Base-by-base conservation (phyloP, 2,113 vertebrate species). In the Hippoglossus stenolepis region DNA sequence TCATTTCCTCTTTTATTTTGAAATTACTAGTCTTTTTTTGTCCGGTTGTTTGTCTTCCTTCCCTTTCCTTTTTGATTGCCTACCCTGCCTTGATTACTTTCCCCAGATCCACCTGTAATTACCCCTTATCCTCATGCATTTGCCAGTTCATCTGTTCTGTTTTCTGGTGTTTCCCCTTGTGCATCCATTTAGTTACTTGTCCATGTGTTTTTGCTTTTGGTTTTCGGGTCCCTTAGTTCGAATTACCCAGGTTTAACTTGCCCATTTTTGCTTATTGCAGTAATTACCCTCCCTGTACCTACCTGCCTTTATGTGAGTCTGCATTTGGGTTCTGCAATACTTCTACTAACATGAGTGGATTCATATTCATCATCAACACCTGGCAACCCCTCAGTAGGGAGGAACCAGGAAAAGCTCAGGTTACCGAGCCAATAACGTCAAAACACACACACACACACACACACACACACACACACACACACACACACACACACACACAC, bases 401-500 rank as follows among this genome's bases (percentile, higher is more conserved):
- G 77, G 60, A 84, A 86, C 80, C 86, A 83, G 91, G 84, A 90
- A 93, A 71, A 57, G 87, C 84, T 92, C 86, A 82, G 74, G 85
- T 93, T 90, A 89, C 89, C 63, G 70, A 60, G 65, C 79, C 24
- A 49, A 84, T 75, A 70, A 81, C 26, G 57, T 59, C 84, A 81
- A 88, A 73, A 63, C 24, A 28, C 56, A 65, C 59, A 56, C 72
- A 60, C 70, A 63, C 56, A 56, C 72, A 60, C 70, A 63, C 56
- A n/a, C 64, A 61, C 57, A 13, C n/a, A 51, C 24, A 66, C 1
- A 21, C n/a, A 56, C 72, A 60, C 70, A 63, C 56, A n/a, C 64
- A 61, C 57, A 13, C n/a, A 51, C 24, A 66, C 1, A 21, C n/a
- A 56, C 72, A 60, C 70, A 63, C 56, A n/a, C 64, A 61, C 57